Percentiles rank a stretch among this genome's conserved stretches.
These are phyloP conservation scores for Melinopterus prodromus DNA, from an alignment of 2,888 invertebrate genomes.

Conservation along the genomic window DNA sequence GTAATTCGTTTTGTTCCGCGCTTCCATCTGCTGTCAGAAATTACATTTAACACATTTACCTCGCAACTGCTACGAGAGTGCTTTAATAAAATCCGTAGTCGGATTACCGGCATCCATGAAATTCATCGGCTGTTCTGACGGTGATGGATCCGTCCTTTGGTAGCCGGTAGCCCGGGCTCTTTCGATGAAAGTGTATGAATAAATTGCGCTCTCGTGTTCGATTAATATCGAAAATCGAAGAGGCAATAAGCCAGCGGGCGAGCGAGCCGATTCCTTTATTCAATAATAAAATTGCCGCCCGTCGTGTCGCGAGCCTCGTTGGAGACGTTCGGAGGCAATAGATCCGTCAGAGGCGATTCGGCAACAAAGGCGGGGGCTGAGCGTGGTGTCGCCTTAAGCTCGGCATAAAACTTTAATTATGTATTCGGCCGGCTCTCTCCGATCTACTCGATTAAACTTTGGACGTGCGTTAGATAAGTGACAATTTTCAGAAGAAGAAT, in stretches of 20 bases:
- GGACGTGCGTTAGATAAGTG: not conserved
- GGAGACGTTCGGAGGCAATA: not conserved
- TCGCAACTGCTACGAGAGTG: not conserved
- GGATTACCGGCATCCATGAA: not conserved
- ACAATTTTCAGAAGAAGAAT: not conserved
- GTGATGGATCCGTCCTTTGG: not conserved
- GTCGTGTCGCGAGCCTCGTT: constrained; percentile 4
- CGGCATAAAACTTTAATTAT: constrained; percentile 26
- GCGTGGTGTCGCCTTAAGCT: not conserved
- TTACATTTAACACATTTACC: not conserved
- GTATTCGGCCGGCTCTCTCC: constrained; percentile 13
- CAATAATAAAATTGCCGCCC: constrained; percentile 4
- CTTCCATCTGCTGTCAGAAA: not conserved
- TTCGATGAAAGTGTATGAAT: not conserved
- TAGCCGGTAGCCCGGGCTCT: not conserved
- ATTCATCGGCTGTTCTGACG: not conserved
- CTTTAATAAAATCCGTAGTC: not conserved
- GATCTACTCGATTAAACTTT: constrained; percentile 20
- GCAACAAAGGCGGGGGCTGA: not conserved
- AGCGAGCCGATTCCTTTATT: not conserved
- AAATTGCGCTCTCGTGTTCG: not conserved
- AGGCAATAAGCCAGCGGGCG: not conserved
- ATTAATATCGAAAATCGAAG: constrained; percentile 4
- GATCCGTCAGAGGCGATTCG: not conserved
- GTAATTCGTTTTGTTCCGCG: not conserved